Percentiles rank a stretch among this genome's conserved stretches.
phyloP scores from a whole-genome alignment of 2,888 invertebrate genomes.

The Drosophila dives region DNA sequence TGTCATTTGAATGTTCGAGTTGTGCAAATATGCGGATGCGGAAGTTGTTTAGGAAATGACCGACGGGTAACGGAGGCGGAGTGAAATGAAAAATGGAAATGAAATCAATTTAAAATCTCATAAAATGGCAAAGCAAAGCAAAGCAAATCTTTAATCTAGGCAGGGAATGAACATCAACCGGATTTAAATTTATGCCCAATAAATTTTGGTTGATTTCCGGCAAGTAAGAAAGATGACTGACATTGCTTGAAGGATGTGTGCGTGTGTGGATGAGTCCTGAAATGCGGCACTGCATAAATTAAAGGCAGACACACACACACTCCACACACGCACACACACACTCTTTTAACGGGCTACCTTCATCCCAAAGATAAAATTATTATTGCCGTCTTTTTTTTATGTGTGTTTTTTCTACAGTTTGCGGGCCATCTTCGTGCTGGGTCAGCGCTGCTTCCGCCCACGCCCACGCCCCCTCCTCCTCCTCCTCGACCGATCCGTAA shows the following conservation, averaged over 20 bases:
- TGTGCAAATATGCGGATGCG: constrained; percentile 8
- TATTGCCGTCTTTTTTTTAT: constrained; percentile 68
- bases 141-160: constrained; percentile 23
- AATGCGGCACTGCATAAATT: constrained; percentile 76
- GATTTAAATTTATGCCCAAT: constrained; percentile 82
- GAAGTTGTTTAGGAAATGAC: constrained; percentile 50
- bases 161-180: constrained; percentile 51
- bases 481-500: constrained; percentile 9
- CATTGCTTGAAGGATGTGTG: constrained; percentile 17
- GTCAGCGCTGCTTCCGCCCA: not conserved
- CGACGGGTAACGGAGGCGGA: not conserved
- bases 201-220: constrained; percentile 80
- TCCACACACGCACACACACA: constrained; percentile 12
- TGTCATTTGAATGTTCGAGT: not conserved
- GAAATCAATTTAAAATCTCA: constrained; percentile 77
- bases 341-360: constrained; percentile 49
- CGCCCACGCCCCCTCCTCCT: too few species aligned
- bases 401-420: constrained; percentile 52
- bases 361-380: constrained; percentile 49
- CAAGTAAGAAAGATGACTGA: constrained; percentile 34
- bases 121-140: constrained; percentile 69
- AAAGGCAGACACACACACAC: constrained; percentile 26
- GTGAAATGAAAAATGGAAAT: constrained; percentile 56
- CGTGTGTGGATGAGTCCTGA: constrained; percentile 40
- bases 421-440: constrained; percentile 26